A percentile compares a stretch with the other conserved stretches of the same genome.
phyloP scores from a whole-genome alignment of 2,888 invertebrate species.

The Pristionchus arcanus region DNA sequence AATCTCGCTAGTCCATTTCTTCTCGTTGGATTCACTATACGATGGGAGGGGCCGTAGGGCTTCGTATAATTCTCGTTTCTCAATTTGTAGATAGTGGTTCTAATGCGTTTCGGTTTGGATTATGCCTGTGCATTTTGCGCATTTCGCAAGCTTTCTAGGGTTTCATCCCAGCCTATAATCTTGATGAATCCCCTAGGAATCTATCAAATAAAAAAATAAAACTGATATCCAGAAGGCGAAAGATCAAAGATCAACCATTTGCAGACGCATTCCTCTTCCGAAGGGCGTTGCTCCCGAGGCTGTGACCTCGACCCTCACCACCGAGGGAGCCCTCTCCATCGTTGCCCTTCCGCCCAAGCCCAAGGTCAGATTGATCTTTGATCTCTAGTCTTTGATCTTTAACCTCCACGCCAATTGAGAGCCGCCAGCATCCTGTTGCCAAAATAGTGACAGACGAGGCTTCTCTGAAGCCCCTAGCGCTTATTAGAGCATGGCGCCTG shows the following conservation, averaged over 20 bases:
- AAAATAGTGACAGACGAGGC: too few species aligned
- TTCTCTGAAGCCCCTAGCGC: too few species aligned
- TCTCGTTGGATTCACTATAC: too few species aligned
- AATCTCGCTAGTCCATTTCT: too few species aligned
- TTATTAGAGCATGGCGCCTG: not conserved
- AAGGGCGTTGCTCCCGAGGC: conserved; percentile 64
- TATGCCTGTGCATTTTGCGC: not conserved
- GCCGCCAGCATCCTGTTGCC: too few species aligned
- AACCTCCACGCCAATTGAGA: not conserved
- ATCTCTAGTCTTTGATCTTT: not conserved
- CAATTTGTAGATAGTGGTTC: too few species aligned
- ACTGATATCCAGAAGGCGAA: too few species aligned
- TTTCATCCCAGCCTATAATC: not conserved
- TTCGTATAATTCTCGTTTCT: too few species aligned
- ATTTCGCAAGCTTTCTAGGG: not conserved
- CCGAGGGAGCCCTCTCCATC: conserved; percentile 66
- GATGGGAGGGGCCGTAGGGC: too few species aligned
- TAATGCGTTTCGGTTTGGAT: too few species aligned
- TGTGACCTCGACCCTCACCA: conserved; percentile 66
- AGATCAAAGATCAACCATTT: not conserved
- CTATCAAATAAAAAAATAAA: not conserved
- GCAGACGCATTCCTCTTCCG: conserved; percentile 65
- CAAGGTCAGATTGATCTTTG: conserved; percentile 57
- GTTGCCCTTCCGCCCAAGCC: conserved; percentile 65
- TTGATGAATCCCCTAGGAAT: not conserved